These are phyloP conservation scores for Glaucidium brasilianum DNA, from an alignment of 2,113 vertebrate genomes.

Conservation along the genomic window DNA sequence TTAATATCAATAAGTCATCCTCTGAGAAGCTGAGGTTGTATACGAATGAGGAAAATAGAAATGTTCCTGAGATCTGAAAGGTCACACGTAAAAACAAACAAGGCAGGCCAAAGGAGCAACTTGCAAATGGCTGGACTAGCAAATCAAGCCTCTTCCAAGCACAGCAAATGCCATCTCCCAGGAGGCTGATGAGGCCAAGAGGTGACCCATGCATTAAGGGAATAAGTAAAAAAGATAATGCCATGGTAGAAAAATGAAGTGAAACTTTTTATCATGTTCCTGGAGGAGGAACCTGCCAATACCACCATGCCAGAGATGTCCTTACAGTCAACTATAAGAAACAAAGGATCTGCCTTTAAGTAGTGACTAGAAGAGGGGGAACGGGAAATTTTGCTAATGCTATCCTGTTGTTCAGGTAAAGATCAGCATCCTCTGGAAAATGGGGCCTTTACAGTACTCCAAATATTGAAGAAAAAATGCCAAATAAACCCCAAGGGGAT, in stretches of 20 bases:
- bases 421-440: background rate
- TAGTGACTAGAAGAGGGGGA: background rate
- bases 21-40: conserved; percentile 28
- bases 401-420: background rate
- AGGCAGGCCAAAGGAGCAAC: background rate
- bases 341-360: background rate
- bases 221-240: background rate
- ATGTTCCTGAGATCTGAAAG: background rate
- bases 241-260: background rate
- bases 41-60: background rate
- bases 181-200: background rate
- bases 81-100: conserved; percentile 6
- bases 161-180: background rate
- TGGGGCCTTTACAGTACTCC: background rate
- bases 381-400: background rate
- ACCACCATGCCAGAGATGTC: background rate
- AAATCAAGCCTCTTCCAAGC: background rate
- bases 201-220: background rate
- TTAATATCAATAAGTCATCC: conserved; percentile 63
- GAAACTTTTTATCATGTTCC: background rate
- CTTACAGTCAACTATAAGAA: background rate
- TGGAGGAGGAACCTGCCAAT: background rate
- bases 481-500: background rate
- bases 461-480: background rate
- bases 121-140: background rate